Conservation (phyloP, 2,113 vertebrate species). For the Opisthocomus hoazin region DNA sequence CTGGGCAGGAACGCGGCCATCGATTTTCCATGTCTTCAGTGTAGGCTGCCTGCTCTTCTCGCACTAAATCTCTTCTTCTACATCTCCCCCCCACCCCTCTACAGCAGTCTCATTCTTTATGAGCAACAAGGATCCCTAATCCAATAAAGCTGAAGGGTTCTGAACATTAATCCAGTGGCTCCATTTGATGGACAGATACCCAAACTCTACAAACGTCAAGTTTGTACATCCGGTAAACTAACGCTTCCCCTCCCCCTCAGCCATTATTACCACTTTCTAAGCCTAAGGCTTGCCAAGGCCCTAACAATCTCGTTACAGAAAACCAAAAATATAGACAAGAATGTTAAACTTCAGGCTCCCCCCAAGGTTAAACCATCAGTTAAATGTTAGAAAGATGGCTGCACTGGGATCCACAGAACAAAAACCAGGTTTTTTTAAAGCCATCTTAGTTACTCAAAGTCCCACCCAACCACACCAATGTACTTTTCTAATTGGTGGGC, state of each 20-base stretch:
- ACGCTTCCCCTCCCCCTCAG: background rate
- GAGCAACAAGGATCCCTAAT: background rate
- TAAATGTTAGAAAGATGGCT: background rate
- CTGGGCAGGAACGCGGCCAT: background rate
- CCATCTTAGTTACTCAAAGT: background rate
- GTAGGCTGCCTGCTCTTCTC: background rate
- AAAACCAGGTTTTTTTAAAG: background rate
- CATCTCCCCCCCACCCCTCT: accelerated
- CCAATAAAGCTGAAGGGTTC: background rate
- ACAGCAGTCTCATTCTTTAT: background rate
- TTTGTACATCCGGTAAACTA: background rate
- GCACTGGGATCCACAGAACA: background rate
- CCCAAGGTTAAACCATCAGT: background rate
- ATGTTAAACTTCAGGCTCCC: background rate
- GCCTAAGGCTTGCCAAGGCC: background rate
- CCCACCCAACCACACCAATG: background rate
- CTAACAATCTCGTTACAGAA: background rate
- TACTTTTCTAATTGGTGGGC: background rate
- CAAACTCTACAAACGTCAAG: background rate
- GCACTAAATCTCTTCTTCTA: background rate
- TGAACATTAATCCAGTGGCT: background rate
- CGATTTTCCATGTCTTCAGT: accelerated
- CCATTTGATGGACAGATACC: background rate
- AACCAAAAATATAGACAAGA: background rate
- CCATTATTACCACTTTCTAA: background rate